Evolutionary conservation across 2,113 vertebrate species (phyloP).

Genomic region (Pongo abelii): DNA sequence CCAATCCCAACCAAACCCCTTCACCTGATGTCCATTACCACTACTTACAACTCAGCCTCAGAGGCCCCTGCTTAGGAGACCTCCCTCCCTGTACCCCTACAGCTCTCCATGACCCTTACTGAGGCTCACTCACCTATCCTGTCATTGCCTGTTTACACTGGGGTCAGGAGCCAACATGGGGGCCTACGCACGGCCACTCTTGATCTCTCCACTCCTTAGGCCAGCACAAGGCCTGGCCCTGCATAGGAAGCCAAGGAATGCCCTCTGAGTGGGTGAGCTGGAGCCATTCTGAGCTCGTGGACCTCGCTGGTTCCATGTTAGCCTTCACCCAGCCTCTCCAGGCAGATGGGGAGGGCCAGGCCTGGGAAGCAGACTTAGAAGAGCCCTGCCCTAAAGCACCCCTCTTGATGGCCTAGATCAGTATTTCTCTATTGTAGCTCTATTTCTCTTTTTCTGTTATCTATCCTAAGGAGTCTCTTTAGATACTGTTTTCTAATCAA

Average conservation of each 20-base stretch:
- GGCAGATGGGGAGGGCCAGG: background rate
- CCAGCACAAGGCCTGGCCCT: background rate
- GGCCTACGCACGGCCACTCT: background rate
- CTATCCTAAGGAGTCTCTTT: background rate
- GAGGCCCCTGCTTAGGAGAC: background rate
- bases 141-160: background rate
- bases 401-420: background rate
- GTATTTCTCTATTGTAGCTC: background rate
- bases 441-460: background rate
- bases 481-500: background rate
- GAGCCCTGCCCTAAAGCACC: background rate
- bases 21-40: background rate
- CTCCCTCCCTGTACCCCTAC: fast-evolving
- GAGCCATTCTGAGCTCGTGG: background rate
- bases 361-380: background rate
- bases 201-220: background rate
- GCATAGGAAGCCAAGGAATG: fast-evolving
- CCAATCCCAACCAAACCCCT: background rate
- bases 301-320: background rate
- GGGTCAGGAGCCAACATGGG: background rate
- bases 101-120: background rate
- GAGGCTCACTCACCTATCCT: background rate
- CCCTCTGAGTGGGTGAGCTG: background rate
- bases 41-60: background rate
- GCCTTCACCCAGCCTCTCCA: background rate